A percentile compares a stretch with the other conserved stretches of the same genome.
These are phyloP conservation scores for Jaculus jaculus DNA, from an alignment of 2,113 vertebrate species.

Conservation along the genomic window DNA sequence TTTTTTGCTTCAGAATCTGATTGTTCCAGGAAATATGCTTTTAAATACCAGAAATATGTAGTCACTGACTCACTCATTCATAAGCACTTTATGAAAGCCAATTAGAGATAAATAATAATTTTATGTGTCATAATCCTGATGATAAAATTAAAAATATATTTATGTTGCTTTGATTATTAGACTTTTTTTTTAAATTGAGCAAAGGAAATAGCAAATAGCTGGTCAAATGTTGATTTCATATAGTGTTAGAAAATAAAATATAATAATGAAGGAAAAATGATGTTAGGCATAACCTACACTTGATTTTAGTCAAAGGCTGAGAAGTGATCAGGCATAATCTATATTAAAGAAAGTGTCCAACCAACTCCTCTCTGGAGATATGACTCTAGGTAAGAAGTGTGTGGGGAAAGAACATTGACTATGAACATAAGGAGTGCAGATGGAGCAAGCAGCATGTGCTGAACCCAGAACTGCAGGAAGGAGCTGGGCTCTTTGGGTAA, in stretches of 20 bases:
- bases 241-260: conserved; percentile 3
- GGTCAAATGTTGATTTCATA: neutral
- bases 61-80: neutral
- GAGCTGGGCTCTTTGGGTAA: neutral
- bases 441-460: neutral
- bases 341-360: neutral
- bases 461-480: fast-evolving
- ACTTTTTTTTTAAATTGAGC: neutral
- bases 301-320: too few relatives aligned
- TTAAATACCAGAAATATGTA: neutral
- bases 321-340: neutral
- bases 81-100: neutral
- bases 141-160: neutral
- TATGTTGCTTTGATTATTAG: neutral
- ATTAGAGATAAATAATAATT: neutral
- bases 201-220: neutral
- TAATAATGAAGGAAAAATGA: neutral
- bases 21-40: neutral
- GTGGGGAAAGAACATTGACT: neutral
- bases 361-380: neutral
- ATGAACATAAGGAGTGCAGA: neutral
- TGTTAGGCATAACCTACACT: too few relatives aligned
- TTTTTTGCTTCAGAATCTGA: neutral
- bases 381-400: neutral
- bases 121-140: neutral